Percentiles rank a stretch among this genome's conserved stretches.
Evolutionary conservation across 2,113 vertebrate species (phyloP).

Genomic region (Phrynosoma platyrhinos): DNA sequence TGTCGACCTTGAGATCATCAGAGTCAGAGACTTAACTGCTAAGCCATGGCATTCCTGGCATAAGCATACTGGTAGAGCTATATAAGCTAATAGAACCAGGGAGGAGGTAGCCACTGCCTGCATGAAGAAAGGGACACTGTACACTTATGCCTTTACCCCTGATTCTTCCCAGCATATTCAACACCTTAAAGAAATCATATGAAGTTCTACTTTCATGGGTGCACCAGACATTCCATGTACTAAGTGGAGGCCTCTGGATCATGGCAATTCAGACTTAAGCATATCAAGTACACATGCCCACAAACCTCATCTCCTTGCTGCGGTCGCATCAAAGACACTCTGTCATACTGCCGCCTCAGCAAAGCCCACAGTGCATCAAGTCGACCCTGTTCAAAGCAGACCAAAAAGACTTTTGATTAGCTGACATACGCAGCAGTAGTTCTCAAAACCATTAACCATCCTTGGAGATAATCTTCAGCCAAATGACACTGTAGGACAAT

Average conservation of each 20-base stretch:
- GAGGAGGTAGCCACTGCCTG: too few species aligned
- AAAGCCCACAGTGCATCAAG: constrained; percentile 94
- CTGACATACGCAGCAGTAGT: not conserved
- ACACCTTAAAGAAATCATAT: not conserved
- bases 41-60: too few species aligned
- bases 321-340: constrained; percentile 96
- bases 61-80: too few species aligned
- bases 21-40: too few species aligned
- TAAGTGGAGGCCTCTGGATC: too few species aligned
- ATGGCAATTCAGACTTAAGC: not conserved
- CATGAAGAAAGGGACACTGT: not conserved
- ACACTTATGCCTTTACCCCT: not conserved
- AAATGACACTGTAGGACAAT: constrained; percentile 9
- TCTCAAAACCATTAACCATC: not conserved
- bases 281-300: not conserved
- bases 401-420: constrained; percentile 29
- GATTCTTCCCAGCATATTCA: not conserved
- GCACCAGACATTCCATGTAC: not conserved
- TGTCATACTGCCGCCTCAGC: constrained; percentile 87
- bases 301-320: constrained; percentile 91
- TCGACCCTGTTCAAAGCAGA: constrained; percentile 81
- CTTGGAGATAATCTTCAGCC: not conserved
- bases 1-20: too few species aligned
- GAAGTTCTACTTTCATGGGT: not conserved
- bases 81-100: too few species aligned